These are phyloP conservation scores for Meloidogyne hapla DNA, from an alignment of 1,140 invertebrate genomes.

Conservation along the genomic window DNA sequence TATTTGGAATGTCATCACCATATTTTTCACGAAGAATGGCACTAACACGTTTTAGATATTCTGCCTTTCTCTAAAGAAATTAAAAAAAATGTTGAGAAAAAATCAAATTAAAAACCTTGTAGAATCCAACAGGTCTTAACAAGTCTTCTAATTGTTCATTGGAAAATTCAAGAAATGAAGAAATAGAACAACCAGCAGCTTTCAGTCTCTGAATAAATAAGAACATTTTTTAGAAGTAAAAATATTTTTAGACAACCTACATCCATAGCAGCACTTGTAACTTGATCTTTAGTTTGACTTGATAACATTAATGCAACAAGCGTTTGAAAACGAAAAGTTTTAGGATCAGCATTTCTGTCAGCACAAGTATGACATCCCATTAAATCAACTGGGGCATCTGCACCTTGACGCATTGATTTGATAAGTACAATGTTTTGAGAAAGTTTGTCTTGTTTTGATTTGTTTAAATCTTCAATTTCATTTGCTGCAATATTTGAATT, in stretches of 20 bases:
- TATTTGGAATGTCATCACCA: conserved; percentile 44
- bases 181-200: conserved; percentile 35
- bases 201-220: conserved; percentile 39
- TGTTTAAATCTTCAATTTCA: conserved; percentile 10
- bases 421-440: conserved; percentile 13
- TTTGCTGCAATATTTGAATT: background rate
- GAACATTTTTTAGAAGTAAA: background rate
- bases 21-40: conserved; percentile 37
- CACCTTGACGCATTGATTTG: conserved; percentile 33
- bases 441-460: background rate
- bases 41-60: conserved; percentile 39
- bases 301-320: conserved; percentile 44
- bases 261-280: conserved; percentile 47
- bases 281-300: conserved; percentile 48
- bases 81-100: background rate
- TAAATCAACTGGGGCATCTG: conserved; percentile 38
- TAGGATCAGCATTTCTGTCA: conserved; percentile 36
- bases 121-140: conserved; percentile 41
- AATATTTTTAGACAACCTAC: conserved; percentile 11
- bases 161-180: conserved; percentile 33
- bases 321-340: conserved; percentile 48
- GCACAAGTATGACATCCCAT: conserved; percentile 48
- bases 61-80: conserved; percentile 44
- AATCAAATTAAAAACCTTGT: conserved; percentile 29
- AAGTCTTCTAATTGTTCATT: conserved; percentile 31